Base-by-base conservation (phyloP, 2,797 vertebrate species). In the Corythornis leucogaster region DNA sequence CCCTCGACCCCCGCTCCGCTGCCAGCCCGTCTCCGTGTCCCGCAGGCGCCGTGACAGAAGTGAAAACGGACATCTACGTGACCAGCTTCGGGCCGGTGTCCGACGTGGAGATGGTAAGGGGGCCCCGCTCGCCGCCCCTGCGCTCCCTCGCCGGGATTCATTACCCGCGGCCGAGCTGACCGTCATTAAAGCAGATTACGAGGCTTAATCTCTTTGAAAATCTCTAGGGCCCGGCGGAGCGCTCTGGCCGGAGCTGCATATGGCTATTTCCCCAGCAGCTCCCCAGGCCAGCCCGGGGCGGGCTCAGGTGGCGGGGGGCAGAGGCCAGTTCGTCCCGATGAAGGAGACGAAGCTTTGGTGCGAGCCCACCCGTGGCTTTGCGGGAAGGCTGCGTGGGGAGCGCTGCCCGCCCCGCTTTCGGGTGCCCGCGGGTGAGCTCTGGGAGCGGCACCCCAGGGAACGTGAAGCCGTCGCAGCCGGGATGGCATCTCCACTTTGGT, bases 11-110 rank as follows among this genome's bases (percentile, higher is more conserved):
- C 40, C 11, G 51, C 54, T 40, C 12, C 15, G 11, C 28, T 8
- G 21, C 50, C 69, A 31, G 55, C 76, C 35, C 63, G 2, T 63
- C 10, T 87, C 64, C 38, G 15, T 89, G 77, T 93, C 95, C 97
- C 51, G 76, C 94, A 99, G 99, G 98, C 93, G 97, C 98, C 82
- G 99, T 99, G 94, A 99, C 99, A 11, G 99, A 99, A 96, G 99
- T 99, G 76, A 99, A 99, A 98, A 99, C 99, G 6, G 99, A 99
- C 94, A 99, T 99, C 96, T 99, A 99, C 31, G 99, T 99, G 96
- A 99, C 99, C 81, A 99, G 99, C 97, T 99, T 99, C 90, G 99
- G 99, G 84, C 99, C 99, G 0, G 99, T 99, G 85, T 99, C 99
- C 73, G 99, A 99, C 85, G 99, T 99, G 96, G 99, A 99, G 97